A percentile compares a stretch with the other conserved stretches of the same genome.
Conservation (phyloP, 2,113 vertebrate species). For the Capra hircus region DNA sequence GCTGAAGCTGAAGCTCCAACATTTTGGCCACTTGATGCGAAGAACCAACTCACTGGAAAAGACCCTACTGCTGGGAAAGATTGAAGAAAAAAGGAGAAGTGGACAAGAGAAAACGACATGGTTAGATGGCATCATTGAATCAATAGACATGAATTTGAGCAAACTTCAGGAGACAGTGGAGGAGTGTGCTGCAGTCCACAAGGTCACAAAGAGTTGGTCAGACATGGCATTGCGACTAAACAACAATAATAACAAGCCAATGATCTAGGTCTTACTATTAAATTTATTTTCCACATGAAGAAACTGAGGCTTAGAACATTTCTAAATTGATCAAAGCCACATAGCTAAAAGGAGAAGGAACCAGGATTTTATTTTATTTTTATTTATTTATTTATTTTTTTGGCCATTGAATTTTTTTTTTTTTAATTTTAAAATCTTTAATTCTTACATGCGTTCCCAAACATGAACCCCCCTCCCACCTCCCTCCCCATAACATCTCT, state of each 20-base stretch:
- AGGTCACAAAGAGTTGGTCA: neutral
- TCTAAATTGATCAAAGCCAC: neutral
- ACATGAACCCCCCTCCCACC: too few species aligned
- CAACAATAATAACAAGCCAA: neutral
- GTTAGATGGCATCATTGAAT: neutral
- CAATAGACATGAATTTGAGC: neutral
- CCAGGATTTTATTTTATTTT: neutral
- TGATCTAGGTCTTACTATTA: neutral
- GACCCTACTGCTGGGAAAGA: neutral
- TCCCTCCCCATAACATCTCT: too few species aligned
- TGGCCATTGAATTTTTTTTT: too few species aligned
- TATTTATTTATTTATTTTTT: too few species aligned
- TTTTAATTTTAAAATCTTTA: too few species aligned
- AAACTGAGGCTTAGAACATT: neutral
- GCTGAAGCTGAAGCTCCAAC: neutral
- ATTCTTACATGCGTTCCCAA: too few species aligned
- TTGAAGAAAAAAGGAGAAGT: neutral
- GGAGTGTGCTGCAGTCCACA: neutral
- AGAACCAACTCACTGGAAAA: neutral
- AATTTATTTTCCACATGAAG: neutral
- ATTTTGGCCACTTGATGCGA: neutral
- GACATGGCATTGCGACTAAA: neutral
- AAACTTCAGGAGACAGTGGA: neutral
- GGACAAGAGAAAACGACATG: neutral
- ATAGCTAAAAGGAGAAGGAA: neutral